Evolutionary conservation across 1,140 invertebrate species (phyloP).

Genomic region (Philotrypesis tridentata): DNA sequence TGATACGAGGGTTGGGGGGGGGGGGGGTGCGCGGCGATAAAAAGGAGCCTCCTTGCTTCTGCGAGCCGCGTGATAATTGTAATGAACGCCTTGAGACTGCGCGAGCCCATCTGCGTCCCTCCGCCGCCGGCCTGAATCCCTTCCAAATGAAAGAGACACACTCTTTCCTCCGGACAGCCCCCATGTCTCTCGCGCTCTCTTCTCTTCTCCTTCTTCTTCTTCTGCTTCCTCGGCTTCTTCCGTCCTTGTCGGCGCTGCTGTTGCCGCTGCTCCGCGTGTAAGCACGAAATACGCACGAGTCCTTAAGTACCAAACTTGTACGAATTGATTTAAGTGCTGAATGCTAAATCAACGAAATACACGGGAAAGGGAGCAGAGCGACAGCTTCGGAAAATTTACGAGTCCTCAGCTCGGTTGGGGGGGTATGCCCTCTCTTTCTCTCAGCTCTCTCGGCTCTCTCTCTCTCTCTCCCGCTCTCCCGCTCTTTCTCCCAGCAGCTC

Average conservation of each 20-base stretch:
- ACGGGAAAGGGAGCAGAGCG: slow-evolving; percentile 48
- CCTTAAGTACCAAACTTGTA: slow-evolving; percentile 73
- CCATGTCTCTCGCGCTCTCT: background rate
- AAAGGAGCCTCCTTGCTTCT: slow-evolving; percentile 54
- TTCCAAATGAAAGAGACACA: slow-evolving; percentile 61
- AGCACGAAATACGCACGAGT: slow-evolving; percentile 52
- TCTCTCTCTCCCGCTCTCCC: too few relatives aligned
- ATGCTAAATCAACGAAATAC: slow-evolving; percentile 72
- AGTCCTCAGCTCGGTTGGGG: slow-evolving; percentile 30
- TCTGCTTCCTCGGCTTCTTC: background rate
- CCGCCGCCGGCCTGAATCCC: slow-evolving; percentile 44
- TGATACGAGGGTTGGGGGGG: slow-evolving; percentile 28
- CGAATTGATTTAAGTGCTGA: slow-evolving; percentile 75
- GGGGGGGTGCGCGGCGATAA: background rate
- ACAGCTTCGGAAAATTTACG: slow-evolving; percentile 57
- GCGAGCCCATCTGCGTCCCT: slow-evolving; percentile 71
- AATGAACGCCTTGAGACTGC: slow-evolving; percentile 71
- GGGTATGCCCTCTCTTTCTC: background rate
- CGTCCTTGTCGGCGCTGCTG: background rate
- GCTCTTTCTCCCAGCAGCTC: too few relatives aligned
- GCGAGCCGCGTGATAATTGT: slow-evolving; percentile 71
- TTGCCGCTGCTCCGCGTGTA: background rate
- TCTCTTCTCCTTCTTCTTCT: background rate
- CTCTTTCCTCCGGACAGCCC: slow-evolving; percentile 53
- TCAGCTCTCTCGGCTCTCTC: background rate